A percentile compares a stretch with the other conserved stretches of the same genome.
phyloP scores from a whole-genome alignment of 2,113 vertebrate species.

The Elgaria multicarinata region DNA sequence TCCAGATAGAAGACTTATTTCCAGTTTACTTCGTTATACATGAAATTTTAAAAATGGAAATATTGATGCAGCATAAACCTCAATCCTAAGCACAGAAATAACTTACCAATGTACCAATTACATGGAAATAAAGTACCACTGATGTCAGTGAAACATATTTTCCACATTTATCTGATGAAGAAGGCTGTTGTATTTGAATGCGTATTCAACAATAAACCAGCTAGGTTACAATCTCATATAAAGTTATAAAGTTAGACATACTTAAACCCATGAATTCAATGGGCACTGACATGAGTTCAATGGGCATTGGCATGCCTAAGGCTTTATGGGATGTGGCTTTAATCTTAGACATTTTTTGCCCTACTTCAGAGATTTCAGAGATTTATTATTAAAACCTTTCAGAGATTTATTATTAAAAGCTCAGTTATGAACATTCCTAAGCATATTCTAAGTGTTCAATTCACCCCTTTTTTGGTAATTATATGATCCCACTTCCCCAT shows the following conservation, averaged over 20 bases:
- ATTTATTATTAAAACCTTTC: not conserved
- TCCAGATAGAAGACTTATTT: not conserved
- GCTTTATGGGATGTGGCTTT: not conserved
- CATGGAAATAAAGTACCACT: not conserved
- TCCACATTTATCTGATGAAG: not conserved
- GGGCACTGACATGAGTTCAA: not conserved
- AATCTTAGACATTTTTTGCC: not conserved
- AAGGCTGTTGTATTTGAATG: not conserved
- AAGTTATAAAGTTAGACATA: not conserved
- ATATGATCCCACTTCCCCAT: not conserved
- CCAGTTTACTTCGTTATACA: not conserved
- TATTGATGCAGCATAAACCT: not conserved
- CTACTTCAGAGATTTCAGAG: not conserved
- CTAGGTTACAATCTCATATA: not conserved
- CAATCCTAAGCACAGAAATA: not conserved
- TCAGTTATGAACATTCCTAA: not conserved
- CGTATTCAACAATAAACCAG: not conserved
- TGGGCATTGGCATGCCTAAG: not conserved
- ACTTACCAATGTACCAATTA: not conserved
- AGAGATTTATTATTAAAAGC: not conserved
- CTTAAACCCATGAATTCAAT: not conserved
- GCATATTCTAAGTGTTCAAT: not conserved
- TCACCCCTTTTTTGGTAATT: not conserved
- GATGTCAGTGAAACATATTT: not conserved
- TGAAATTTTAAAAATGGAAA: slow-evolving; percentile 31